Evolutionary conservation across 2,888 invertebrate genomes (phyloP), one percentile per base, ranked within the genome.

Genomic region (Cerceris ruficornis): DNA sequence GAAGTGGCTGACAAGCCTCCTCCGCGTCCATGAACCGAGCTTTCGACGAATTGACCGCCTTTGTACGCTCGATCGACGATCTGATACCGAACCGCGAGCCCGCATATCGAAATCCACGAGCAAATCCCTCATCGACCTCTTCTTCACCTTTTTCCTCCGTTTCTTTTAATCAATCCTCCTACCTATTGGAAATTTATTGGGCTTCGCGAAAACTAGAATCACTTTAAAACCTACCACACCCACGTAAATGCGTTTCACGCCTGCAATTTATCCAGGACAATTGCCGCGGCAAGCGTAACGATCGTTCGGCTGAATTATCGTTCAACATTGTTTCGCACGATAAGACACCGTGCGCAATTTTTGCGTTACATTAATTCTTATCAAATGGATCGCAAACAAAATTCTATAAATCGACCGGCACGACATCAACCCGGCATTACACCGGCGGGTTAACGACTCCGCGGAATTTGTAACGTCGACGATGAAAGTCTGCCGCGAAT

Each of bases 1-100:
- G 88, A 89, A 88, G 89, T 88, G 84, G 86, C 85, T 83, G 87
- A 86, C 88, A 86, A 86, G 86, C 87, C 87, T 87, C 81, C 83
- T 82, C 85, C 83, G 60, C 85, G 83, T 72, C 64, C 78, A 41
- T 55, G 70, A 72, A 52, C 50, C 77, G 78, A 76, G 86, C 86
- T 83, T 86, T 86, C 72, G 72, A 66, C 83, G 81, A 81, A 85
- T 75, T 77, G 85, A 77, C 83, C 81, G 78, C 70, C 75, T 74
- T 81, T 73, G 59, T 69, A 57, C 66, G 70, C 79, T 75, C 81
- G 83, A 75, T 74, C 84, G 76, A 58, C 71, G 69, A 76, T 74
- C 70, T 74, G 77, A 77, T 77, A 79, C 73, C 60, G 28, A 28
- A 67, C 65, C 64, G 71, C 60, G 65, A 49, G 60, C 78, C 78